phyloP scores from a whole-genome alignment of 2,797 vertebrate genomes.

The Acestrorhynchus altus region DNA sequence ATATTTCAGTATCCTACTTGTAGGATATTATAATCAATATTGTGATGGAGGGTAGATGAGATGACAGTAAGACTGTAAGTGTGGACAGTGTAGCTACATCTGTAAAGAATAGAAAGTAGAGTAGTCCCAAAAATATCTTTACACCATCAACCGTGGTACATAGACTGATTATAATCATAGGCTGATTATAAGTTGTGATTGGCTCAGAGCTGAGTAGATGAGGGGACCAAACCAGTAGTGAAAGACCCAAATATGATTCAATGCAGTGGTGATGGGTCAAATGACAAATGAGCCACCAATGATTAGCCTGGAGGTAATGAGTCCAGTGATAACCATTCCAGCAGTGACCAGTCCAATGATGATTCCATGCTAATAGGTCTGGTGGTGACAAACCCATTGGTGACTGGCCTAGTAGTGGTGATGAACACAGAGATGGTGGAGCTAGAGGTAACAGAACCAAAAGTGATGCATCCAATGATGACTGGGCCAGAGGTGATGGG shows the following conservation, averaged over 20 bases:
- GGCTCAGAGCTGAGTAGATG: neutral
- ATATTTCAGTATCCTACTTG: constrained; percentile 7
- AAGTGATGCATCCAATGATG: neutral
- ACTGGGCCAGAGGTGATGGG: too few species aligned
- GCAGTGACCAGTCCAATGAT: too few species aligned
- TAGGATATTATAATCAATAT: neutral
- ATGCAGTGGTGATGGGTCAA: neutral
- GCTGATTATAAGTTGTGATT: too few species aligned
- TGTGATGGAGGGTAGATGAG: neutral
- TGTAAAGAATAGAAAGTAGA: too few species aligned
- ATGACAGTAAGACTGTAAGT: neutral
- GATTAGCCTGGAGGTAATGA: too few species aligned
- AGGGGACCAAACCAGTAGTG: neutral
- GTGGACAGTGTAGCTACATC: too few species aligned
- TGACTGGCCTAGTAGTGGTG: neutral
- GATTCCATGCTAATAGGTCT: neutral
- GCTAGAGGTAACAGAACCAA: neutral
- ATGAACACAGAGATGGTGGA: neutral
- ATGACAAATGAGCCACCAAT: too few species aligned
- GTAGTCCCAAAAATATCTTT: too few species aligned
- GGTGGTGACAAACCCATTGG: neutral
- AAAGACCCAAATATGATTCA: neutral
- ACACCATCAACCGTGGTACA: too few species aligned
- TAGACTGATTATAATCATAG: too few species aligned
- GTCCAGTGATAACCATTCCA: too few species aligned